phyloP scores from a whole-genome alignment of 2,113 vertebrate genomes.

The Falco punctatus region DNA sequence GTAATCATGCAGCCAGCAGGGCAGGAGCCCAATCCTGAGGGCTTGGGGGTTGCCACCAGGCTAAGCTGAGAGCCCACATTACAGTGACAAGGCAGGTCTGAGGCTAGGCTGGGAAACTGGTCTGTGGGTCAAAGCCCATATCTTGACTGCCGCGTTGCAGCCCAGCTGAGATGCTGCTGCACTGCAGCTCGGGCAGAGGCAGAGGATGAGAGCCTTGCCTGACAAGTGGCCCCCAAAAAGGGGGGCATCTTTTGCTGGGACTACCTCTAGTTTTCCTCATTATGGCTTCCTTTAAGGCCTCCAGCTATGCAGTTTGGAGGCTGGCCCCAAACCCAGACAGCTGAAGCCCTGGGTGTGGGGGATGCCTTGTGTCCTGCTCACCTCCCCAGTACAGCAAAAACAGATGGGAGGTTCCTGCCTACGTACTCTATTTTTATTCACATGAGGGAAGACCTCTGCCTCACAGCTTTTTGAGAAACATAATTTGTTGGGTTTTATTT shows the following conservation, averaged over 20 bases:
- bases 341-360: not conserved
- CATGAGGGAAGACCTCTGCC: not conserved
- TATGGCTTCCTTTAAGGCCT: not conserved
- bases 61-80: not conserved
- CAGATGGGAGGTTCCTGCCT: not conserved
- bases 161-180: not conserved
- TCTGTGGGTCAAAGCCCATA: accelerated
- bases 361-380: not conserved
- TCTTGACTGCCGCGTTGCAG: accelerated
- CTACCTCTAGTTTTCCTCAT: not conserved
- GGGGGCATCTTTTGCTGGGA: not conserved
- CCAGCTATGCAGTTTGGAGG: not conserved
- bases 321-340: not conserved
- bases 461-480: not conserved
- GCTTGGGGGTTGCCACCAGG: not conserved
- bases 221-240: not conserved
- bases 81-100: not conserved
- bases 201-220: not conserved
- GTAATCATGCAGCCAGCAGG: too few species aligned
- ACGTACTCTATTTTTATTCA: not conserved
- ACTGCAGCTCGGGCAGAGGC: not conserved
- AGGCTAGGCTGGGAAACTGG: not conserved
- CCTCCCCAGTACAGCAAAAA: not conserved
- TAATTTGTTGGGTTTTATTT: not conserved
- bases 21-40: not conserved